A percentile compares a stretch with the other conserved stretches of the same genome.
phyloP scores from a whole-genome alignment of 2,797 vertebrate genomes.

The Orientallactaga sibirica region DNA sequence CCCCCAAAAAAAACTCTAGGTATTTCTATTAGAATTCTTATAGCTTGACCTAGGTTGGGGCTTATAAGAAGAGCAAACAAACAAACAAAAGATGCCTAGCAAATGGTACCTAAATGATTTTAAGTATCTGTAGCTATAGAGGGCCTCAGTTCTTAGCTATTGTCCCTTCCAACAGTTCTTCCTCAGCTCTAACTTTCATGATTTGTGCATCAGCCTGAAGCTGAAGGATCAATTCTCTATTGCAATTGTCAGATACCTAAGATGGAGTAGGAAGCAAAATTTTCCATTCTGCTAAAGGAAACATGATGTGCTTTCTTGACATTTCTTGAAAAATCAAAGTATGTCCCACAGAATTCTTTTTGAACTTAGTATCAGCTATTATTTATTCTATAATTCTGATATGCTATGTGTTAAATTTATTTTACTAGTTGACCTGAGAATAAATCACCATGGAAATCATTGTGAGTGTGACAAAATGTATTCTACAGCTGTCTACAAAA shows the following conservation, averaged over 20 bases:
- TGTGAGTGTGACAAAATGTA: conserved; percentile 51
- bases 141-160: neutral
- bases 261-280: neutral
- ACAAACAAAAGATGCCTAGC: neutral
- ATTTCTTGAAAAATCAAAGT: neutral
- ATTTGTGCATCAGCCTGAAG: neutral
- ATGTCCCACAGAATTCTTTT: conserved; percentile 39
- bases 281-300: neutral
- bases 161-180: neutral
- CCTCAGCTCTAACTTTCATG: neutral
- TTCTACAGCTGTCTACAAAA: conserved; percentile 29
- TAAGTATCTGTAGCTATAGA: neutral
- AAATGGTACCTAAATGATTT: neutral
- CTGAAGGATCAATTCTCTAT: neutral
- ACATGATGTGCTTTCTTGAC: neutral
- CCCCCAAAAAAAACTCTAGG: too few relatives aligned
- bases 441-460: conserved; percentile 57
- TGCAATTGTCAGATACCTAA: neutral
- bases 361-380: neutral
- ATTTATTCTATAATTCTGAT: neutral
- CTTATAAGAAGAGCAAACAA: neutral
- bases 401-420: conserved; percentile 21
- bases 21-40: neutral
- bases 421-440: conserved; percentile 53
- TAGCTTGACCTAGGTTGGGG: neutral